These are phyloP conservation scores for Mastacembelus armatus DNA, from an alignment of 2,797 vertebrate species.

Conservation along the genomic window DNA sequence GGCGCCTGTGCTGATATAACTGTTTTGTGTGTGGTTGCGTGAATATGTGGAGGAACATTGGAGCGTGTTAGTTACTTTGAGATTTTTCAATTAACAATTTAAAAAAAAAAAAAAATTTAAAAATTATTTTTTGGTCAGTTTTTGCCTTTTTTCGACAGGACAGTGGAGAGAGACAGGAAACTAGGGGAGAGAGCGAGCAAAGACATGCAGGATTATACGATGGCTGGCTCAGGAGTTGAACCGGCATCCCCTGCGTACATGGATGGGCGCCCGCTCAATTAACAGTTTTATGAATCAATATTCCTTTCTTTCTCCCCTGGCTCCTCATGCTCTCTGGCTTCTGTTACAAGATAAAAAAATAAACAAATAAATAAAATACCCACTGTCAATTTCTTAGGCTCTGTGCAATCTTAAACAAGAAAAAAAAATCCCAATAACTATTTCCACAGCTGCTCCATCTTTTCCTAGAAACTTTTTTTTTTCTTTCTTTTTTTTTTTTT, in stretches of 20 bases:
- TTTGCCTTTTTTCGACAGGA: no score
- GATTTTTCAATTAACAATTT: constrained; percentile 51
- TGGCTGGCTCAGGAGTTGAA: no score
- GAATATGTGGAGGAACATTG: constrained; percentile 21
- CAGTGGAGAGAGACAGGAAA: no score
- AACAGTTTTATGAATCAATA: constrained; percentile 51
- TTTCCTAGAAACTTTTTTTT: not conserved
- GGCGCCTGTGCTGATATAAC: constrained; percentile 28
- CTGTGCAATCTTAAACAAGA: not conserved
- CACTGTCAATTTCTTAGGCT: constrained; percentile 3
- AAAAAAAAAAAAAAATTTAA: no score
- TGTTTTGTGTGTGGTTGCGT: constrained; percentile 30
- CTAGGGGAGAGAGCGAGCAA: no score
- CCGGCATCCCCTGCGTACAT: no score
- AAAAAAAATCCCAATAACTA: not conserved
- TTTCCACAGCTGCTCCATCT: not conserved
- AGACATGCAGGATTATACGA: no score
- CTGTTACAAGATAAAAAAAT: constrained; percentile 2
- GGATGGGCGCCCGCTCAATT: no score
- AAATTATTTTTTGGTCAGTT: no score
- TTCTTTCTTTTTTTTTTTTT: no score
- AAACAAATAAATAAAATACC: constrained; percentile 17
- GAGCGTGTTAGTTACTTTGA: constrained; percentile 23
- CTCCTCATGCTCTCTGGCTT: not conserved
- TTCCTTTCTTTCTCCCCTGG: not conserved